phyloP scores from a whole-genome alignment of 1,140 invertebrate species.

The Paralvinella palmiformis region DNA sequence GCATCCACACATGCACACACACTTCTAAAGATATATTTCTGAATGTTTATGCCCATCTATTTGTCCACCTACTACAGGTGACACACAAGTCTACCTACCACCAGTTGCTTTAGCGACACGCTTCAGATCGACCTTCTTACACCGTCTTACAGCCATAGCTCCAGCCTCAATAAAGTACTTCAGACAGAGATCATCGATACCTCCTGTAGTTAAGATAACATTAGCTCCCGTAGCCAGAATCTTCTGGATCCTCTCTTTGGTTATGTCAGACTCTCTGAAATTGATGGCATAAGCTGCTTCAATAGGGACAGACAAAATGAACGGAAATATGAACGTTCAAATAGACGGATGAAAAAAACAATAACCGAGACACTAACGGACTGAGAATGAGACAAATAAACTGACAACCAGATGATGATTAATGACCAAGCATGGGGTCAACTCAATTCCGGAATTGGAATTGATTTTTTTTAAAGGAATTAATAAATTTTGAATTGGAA shows the following conservation, averaged over 20 bases:
- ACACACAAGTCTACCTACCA: constrained; percentile 40
- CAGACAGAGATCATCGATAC: constrained; percentile 97
- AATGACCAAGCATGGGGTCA: no score
- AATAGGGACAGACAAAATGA: neutral
- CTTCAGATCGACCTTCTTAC: constrained; percentile 89
- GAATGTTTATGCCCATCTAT: no score
- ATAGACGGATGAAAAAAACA: no score
- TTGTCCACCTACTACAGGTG: neutral
- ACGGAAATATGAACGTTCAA: no score
- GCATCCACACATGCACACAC: no score
- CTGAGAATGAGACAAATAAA: no score
- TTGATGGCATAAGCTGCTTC: neutral
- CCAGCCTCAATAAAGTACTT: constrained; percentile 98
- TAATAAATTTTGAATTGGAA: no score
- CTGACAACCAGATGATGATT: no score
- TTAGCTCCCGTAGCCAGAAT: constrained; percentile 91
- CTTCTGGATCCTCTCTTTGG: constrained; percentile 94
- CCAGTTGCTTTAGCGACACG: constrained; percentile 99
- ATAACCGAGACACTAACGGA: no score
- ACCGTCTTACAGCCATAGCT: constrained; percentile 93
- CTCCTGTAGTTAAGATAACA: constrained; percentile 89
- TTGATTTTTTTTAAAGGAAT: no score
- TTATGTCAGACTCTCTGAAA: constrained; percentile 87
- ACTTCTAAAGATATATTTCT: no score
- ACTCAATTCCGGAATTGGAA: no score